Evolutionary conservation across 2,113 vertebrate species (phyloP).

Genomic region (Triplophysa dalaica): DNA sequence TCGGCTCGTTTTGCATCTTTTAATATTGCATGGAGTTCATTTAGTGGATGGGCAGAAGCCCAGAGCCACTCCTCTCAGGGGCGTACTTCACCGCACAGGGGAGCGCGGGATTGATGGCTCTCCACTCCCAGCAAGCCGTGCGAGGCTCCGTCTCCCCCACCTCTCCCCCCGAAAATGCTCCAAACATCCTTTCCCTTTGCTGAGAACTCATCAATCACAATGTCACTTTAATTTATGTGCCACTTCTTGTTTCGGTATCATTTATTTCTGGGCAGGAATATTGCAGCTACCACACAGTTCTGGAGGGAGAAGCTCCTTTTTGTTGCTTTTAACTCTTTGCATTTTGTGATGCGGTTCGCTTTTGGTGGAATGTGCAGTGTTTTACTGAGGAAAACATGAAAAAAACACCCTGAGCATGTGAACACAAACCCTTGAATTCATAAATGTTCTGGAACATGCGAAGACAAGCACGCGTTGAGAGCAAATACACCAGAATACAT

Average conservation of each 20-base stretch:
- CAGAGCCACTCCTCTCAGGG: slow-evolving; percentile 83
- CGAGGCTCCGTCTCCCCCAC: slow-evolving; percentile 65
- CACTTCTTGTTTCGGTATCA: slow-evolving; percentile 93
- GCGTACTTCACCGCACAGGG: slow-evolving; percentile 78
- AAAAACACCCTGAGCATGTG: background rate
- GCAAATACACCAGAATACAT: too few species aligned
- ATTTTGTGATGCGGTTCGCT: slow-evolving; percentile 53
- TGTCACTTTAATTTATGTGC: slow-evolving; percentile 95
- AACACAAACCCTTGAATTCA: background rate
- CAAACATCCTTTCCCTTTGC: slow-evolving; percentile 71
- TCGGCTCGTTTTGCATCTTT: slow-evolving; percentile 58
- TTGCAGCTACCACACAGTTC: slow-evolving; percentile 84
- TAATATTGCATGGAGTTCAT: slow-evolving; percentile 88
- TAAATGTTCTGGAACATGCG: background rate
- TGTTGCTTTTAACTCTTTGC: slow-evolving; percentile 81
- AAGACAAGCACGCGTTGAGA: too few species aligned
- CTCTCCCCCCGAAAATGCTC: slow-evolving; percentile 11
- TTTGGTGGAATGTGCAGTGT: background rate
- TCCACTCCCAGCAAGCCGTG: slow-evolving; percentile 76
- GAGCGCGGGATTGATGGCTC: slow-evolving; percentile 79
- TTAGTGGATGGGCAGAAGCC: slow-evolving; percentile 74
- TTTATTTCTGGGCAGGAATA: slow-evolving; percentile 90
- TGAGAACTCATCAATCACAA: slow-evolving; percentile 87
- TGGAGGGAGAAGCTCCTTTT: slow-evolving; percentile 67
- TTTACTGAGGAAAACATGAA: background rate